A percentile compares a stretch with the other conserved stretches of the same genome.
These are phyloP conservation scores for Morone chrysops DNA, from an alignment of 2,113 vertebrate species.

Conservation along the genomic window DNA sequence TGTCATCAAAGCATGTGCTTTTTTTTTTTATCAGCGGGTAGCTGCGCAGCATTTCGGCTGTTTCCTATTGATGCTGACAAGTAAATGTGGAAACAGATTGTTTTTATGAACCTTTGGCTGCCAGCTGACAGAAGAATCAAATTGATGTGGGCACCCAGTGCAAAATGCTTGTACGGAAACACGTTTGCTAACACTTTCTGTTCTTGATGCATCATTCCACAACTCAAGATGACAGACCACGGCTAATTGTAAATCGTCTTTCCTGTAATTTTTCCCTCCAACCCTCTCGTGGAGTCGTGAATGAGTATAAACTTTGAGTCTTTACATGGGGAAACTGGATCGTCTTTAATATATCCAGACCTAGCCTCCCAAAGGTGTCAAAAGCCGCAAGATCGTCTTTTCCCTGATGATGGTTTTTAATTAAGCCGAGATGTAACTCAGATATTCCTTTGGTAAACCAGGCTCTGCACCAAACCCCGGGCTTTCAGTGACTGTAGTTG, in stretches of 20 bases:
- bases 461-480: constrained; percentile 44
- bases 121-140: neutral
- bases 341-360: neutral
- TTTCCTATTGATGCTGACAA: neutral
- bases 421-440: neutral
- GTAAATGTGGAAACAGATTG: neutral
- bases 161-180: neutral
- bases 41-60: neutral
- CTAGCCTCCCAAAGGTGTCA: constrained; percentile 40
- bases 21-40: neutral
- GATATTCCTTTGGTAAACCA: constrained; percentile 21
- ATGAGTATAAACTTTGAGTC: constrained; percentile 22
- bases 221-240: constrained; percentile 43
- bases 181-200: neutral
- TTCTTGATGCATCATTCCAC: constrained; percentile 42
- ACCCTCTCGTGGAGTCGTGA: constrained; percentile 22
- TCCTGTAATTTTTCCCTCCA: constrained; percentile 2
- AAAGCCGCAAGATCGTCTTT: neutral
- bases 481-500: constrained; percentile 75
- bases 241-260: constrained; percentile 35
- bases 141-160: neutral
- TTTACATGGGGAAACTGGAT: neutral
- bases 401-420: neutral
- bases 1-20: neutral
- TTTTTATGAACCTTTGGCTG: constrained; percentile 1